phyloP scores from a whole-genome alignment of 2,113 vertebrate species.

The Todiramphus chloris region DNA sequence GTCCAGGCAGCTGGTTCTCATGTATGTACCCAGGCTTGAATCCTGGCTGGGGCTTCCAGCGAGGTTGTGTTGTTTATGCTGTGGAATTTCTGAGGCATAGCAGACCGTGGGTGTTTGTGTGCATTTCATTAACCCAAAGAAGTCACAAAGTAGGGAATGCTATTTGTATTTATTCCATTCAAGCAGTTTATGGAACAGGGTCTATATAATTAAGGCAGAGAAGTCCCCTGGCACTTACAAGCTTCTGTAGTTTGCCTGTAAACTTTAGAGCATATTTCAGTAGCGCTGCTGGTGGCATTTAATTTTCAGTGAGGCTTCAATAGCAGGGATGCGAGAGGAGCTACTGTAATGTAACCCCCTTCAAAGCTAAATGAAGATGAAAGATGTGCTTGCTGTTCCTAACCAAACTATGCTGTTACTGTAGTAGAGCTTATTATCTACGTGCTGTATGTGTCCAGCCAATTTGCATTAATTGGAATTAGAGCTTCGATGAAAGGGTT shows the following conservation, averaged over 20 bases:
- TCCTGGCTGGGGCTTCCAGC: constrained; percentile 6
- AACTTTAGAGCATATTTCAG: constrained; percentile 59
- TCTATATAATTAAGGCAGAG: constrained; percentile 60
- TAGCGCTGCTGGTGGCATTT: constrained; percentile 47
- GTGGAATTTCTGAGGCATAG: constrained; percentile 41
- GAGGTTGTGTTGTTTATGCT: constrained; percentile 42
- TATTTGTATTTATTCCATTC: constrained; percentile 60
- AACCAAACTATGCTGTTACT: neutral
- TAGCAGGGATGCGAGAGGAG: neutral
- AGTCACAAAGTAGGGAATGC: constrained; percentile 31
- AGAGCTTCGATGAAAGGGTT: constrained; percentile 31
- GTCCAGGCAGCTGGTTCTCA: neutral
- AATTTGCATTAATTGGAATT: constrained; percentile 1
- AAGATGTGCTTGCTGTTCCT: neutral
- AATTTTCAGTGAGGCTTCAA: constrained; percentile 38
- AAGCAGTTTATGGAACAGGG: constrained; percentile 45
- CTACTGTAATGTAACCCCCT: constrained; percentile 18
- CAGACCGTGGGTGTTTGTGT: constrained; percentile 47
- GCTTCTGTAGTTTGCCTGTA: constrained; percentile 38
- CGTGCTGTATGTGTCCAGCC: neutral
- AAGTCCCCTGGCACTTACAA: constrained; percentile 45
- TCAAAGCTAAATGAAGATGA: constrained; percentile 42
- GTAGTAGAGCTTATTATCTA: neutral
- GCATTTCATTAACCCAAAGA: constrained; percentile 61
- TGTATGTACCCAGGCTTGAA: neutral